Percentiles rank a stretch among this genome's conserved stretches.
These are phyloP conservation scores for Pachyramphus minor DNA, from an alignment of 2,113 vertebrate genomes.

Conservation along the genomic window DNA sequence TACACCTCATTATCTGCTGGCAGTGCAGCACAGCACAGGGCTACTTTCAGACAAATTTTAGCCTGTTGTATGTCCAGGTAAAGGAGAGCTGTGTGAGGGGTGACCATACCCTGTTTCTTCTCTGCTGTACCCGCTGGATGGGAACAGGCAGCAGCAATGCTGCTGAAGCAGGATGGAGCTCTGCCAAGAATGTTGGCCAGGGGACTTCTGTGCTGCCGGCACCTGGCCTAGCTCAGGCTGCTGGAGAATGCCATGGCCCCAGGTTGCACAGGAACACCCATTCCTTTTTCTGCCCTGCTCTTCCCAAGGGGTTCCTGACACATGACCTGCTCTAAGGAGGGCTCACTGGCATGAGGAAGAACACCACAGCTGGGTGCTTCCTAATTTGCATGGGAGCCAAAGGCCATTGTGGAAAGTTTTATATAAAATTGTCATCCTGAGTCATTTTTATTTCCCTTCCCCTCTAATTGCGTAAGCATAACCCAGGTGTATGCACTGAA, in stretches of 20 bases:
- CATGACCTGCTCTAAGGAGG: neutral
- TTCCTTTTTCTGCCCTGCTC: neutral
- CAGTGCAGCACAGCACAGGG: accelerated
- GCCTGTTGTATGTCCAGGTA: accelerated
- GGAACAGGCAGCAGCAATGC: neutral
- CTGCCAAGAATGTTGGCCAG: neutral
- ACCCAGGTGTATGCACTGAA: neutral
- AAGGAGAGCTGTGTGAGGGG: neutral
- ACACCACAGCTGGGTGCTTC: neutral
- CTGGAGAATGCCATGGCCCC: neutral
- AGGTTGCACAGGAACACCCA: neutral
- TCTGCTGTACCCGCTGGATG: neutral
- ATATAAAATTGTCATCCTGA: slow-evolving; percentile 36
- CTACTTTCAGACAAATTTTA: neutral
- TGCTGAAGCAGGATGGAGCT: neutral
- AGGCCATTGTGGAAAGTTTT: slow-evolving; percentile 46
- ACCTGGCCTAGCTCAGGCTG: neutral
- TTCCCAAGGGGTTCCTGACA: neutral
- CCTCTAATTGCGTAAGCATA: neutral
- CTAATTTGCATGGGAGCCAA: slow-evolving; percentile 32
- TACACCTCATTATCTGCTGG: neutral
- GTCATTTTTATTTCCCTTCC: slow-evolving; percentile 39
- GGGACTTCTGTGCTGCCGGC: neutral
- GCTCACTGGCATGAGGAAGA: neutral
- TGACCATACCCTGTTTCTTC: neutral